Base-by-base conservation (phyloP, 1,140 invertebrate species). In the Lysiphlebus fabarum region DNA sequence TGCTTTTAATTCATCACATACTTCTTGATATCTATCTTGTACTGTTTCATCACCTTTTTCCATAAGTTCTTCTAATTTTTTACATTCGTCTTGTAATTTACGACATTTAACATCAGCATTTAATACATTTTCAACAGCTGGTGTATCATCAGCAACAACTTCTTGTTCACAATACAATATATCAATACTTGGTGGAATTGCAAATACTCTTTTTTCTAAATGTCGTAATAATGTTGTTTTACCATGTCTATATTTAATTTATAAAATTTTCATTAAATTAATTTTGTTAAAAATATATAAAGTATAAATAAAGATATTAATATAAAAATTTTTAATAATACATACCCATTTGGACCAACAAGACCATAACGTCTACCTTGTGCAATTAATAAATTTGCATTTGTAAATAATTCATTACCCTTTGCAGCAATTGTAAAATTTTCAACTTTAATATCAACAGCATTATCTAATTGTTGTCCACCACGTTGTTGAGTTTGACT, bases 141-240 rank as follows among this genome's bases (percentile, higher is more conserved):
- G 87, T 6, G 87, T 90, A 62, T 94, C 88, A 77, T 98, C 95
- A 10, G 95, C 95, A 0, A 93, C 86, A 36, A 99, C 96, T 83
- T 98, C 96, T 84, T 99, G 98, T 81, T 99, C 98, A 77, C 98
- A 99, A 65, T 98, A 90, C 49, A 99, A 80, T 60, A 99, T 92
- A 81, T 99, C 98, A 65, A 99, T 99, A 66, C 91, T 93, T 0
- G 93, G 89, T 3, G 98, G 98, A 71, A 99, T 95, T 55, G 89
- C 87, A 65, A 99, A 90, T 6, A 88, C 88, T 70, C 93, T 82
- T 54, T 88, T 88, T 7, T 90, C 91, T 68, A 99, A 89, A 71
- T 99, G 96, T 55, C 95, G 87, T 12, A 99, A 79, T 11, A 99
- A 74, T 0, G 98, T 99, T n/a, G 97, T 99, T 83, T 99, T 99